These are phyloP conservation scores for Branchipolynoe longqiensis DNA, from an alignment of 2,888 invertebrate species.

Conservation along the genomic window DNA sequence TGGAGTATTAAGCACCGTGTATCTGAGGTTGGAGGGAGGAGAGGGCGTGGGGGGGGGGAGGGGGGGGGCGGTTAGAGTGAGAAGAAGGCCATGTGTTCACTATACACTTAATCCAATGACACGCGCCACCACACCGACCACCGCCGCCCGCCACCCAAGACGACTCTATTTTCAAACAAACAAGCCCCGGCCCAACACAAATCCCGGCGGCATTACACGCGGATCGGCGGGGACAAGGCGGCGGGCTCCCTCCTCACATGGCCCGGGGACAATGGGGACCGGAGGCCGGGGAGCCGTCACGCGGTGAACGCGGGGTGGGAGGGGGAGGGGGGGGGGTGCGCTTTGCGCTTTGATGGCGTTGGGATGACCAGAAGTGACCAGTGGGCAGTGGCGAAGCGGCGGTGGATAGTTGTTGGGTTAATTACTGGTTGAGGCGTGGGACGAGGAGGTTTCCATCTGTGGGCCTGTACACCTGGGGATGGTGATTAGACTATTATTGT, in stretches of 20 bases:
- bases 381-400: background rate
- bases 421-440: background rate
- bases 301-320: background rate
- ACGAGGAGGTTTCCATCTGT: background rate
- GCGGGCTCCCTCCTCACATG: background rate
- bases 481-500: conserved; percentile 2
- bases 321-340: background rate
- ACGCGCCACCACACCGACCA: background rate
- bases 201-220: conserved; percentile 27
- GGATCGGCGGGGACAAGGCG: background rate
- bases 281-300: background rate
- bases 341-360: background rate
- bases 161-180: conserved; percentile 45
- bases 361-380: background rate
- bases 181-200: conserved; percentile 21
- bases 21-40: too few relatives aligned
- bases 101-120: conserved; percentile 17
- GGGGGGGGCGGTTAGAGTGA: too few relatives aligned
- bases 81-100: conserved; percentile 36
- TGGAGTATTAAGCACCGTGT: too few relatives aligned
- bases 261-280: background rate
- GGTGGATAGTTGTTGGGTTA: background rate
- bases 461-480: background rate
- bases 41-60: too few relatives aligned
- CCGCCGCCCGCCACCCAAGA: conserved; percentile 34